Conservation (phyloP, 2,888 invertebrate species). For the Terebella lapidaria region DNA sequence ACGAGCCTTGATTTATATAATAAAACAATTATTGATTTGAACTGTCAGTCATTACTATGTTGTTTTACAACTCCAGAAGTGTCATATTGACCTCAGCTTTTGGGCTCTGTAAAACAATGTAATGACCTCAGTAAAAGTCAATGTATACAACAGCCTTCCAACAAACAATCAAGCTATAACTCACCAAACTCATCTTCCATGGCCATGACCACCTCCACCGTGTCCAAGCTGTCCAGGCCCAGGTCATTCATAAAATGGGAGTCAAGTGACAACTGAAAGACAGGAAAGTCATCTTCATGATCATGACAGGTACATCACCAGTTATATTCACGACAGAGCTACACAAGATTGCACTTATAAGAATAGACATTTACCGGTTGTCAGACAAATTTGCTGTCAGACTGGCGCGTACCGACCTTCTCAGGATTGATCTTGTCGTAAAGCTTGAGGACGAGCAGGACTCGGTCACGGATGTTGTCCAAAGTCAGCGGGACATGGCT, state of each 20-base stretch:
- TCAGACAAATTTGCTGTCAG: too few relatives aligned
- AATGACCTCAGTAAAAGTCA: too few relatives aligned
- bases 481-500: constrained; percentile 26
- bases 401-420: constrained; percentile 67
- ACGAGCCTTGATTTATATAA: too few relatives aligned
- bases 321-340: background rate
- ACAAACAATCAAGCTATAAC: too few relatives aligned
- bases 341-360: too few relatives aligned
- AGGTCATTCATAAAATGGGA: constrained; percentile 96
- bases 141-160: too few relatives aligned
- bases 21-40: too few relatives aligned
- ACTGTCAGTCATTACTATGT: too few relatives aligned
- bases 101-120: too few relatives aligned
- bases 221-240: constrained; percentile 95
- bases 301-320: background rate
- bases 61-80: too few relatives aligned
- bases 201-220: constrained; percentile 99
- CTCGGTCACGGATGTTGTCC: constrained; percentile 60
- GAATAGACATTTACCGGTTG: background rate
- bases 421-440: constrained; percentile 84
- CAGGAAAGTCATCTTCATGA: too few relatives aligned
- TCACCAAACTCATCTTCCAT: constrained; percentile 97
- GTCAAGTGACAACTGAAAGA: constrained; percentile 73
- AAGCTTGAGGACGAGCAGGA: constrained; percentile 78
- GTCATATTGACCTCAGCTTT: too few relatives aligned